Base-by-base conservation (phyloP, 1,140 invertebrate genomes). In the Heliothis subflexa region DNA sequence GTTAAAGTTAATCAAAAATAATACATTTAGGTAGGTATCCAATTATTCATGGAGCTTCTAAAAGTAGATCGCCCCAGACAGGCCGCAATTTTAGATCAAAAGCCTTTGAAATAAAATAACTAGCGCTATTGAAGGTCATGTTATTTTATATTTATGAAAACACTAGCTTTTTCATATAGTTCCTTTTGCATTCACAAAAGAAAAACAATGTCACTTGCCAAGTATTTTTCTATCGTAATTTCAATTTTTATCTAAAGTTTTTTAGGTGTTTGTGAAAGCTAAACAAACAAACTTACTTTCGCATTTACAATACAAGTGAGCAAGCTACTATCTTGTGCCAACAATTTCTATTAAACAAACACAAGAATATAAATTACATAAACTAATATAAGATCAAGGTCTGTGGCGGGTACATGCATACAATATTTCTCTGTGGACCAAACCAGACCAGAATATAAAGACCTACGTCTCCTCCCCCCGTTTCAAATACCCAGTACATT, bases 371-470 rank as follows among this genome's bases (percentile, higher is more conserved):
- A 68, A 73, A 78, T 66, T 62, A 73, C 74, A 28, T 72, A 72
- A 25, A 57, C 33, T 77, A 81, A 77, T 76, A 78, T 59, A 72
- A 59, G 71, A 77, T 71, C 71, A 62, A 52, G 68, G 66, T 72
- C 73, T 75, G 77, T 78, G 49, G 47, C 33, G 55, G 59, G 61
- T 28, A 79, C 78, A 82, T 82, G 78, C 74, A 80, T 80, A 78
- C 81, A 78, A 49, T 68, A 82, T 82, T 82, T 82, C 81, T 78
- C 81, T n/a, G 50, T n/a, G 61, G 81, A 70, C 11, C 9, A 3
- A 14, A 75, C 64, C 28, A 21, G 52, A 57, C 81, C 61, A 81
- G 12, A 66, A 55, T 55, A 1, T 18, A 12, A 16, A 21, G 61
- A 55, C 50, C 52, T 59, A 14, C 54, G 40, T 18, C 9, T 11